phyloP scores from a whole-genome alignment of 2,113 vertebrate genomes.

The Bubalus kerabau region DNA sequence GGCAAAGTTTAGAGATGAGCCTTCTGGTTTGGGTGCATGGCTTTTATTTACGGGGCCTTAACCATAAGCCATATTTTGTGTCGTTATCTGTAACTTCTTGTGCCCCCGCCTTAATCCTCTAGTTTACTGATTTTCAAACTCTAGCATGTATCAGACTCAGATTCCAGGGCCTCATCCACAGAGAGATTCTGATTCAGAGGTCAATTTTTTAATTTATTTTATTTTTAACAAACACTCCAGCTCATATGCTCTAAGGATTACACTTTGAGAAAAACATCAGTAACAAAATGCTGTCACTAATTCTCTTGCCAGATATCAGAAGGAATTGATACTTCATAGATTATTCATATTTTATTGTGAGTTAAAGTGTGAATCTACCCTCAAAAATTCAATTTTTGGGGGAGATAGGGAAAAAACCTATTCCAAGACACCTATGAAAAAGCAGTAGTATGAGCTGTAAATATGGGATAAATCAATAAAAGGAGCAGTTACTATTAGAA shows the following conservation, averaged over 20 bases:
- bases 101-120: background rate
- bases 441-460: background rate
- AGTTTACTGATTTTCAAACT: background rate
- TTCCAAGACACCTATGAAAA: background rate
- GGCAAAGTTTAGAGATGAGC: background rate
- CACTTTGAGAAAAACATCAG: background rate
- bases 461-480: background rate
- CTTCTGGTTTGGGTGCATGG: background rate
- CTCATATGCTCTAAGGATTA: background rate
- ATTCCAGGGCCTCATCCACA: background rate
- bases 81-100: background rate
- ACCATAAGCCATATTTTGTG: background rate
- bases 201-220: background rate
- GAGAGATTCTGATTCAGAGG: background rate
- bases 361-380: background rate
- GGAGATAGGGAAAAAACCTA: background rate
- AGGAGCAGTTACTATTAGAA: background rate
- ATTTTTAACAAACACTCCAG: background rate
- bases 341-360: background rate
- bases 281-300: background rate
- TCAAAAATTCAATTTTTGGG: background rate
- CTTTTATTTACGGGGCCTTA: background rate
- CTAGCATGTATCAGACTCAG: background rate
- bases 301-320: background rate
- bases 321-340: background rate